Base-by-base conservation (phyloP, 2,113 vertebrate genomes). In the Malurus cyaneus region DNA sequence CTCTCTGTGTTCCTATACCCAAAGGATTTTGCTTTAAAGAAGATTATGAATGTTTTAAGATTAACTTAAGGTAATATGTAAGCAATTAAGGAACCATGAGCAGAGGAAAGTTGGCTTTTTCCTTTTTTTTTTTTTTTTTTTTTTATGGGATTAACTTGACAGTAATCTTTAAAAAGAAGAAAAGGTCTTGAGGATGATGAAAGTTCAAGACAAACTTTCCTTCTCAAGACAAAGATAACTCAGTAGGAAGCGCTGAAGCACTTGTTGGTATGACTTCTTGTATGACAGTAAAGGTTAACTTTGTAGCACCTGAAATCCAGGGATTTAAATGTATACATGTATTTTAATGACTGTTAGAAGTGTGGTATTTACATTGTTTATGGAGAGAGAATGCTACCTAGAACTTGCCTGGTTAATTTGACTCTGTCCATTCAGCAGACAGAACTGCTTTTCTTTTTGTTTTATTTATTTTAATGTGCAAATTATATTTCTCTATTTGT, bases 11-110 rank as follows among this genome's bases (percentile, higher is more conserved):
- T 91, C 64, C 52, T 92, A 42, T 79, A 78, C 92, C 84, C 92
- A 89, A 85, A 94, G 78, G 90, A n/a, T 32, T 94, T 97, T 89
- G 42, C 66, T 93, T 91, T 95, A 96, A 87, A 95, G 94, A 89
- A 95, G 92, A 96, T 96, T 96, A 94, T 23, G 42, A 72, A 76
- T 82, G 80, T 88, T 94, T 94, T 89, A 95, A 86, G 82, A 88
- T 94, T 95, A 94, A 93, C 47, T 91, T 83, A 71, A 83, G 53
- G 60, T 89, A 93, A 92, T 95, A 92, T 21, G 31, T 82, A 77
- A 83, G 86, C 74, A 94, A 95, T 95, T 95, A 95, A 70, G 80
- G 24, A 96, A 80, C 36, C 9, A 53, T 13, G 36, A 85, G 54
- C 53, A 79, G 39, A 85, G 62, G 32, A 77, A 94, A 83, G 26